phyloP scores from a whole-genome alignment of 2,113 vertebrate genomes.

The Myiopsitta monachus region DNA sequence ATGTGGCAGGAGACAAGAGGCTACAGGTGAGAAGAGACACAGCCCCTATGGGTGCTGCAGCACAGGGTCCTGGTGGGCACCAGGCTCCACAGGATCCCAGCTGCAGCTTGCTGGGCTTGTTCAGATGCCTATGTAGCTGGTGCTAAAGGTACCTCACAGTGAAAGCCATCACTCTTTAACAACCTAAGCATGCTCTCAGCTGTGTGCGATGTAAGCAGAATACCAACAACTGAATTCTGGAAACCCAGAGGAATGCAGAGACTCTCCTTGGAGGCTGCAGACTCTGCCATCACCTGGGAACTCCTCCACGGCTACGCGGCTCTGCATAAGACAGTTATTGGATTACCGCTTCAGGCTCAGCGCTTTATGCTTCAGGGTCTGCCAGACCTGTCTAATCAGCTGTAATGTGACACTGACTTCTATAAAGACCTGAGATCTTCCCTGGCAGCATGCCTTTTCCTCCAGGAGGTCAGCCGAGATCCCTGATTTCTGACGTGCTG shows the following conservation, averaged over 20 bases:
- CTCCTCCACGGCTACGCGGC: background rate
- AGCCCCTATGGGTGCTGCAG: rapidly evolving
- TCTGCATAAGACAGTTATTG: background rate
- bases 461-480: background rate
- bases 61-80: background rate
- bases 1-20: background rate
- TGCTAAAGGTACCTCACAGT: background rate
- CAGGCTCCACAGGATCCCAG: background rate
- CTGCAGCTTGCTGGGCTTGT: background rate
- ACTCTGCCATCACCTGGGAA: background rate
- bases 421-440: background rate
- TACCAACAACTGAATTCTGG: background rate
- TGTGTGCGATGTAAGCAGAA: background rate
- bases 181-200: background rate
- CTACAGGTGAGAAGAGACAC: background rate
- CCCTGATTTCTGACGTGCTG: background rate
- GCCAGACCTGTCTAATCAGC: constrained; percentile 21
- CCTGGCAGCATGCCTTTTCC: background rate
- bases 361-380: background rate
- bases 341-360: background rate
- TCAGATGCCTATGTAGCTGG: background rate
- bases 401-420: constrained; percentile 43
- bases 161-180: background rate
- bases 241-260: background rate
- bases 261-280: background rate